Conservation (phyloP, 2,888 invertebrate species). For the Escarpia spicata region DNA sequence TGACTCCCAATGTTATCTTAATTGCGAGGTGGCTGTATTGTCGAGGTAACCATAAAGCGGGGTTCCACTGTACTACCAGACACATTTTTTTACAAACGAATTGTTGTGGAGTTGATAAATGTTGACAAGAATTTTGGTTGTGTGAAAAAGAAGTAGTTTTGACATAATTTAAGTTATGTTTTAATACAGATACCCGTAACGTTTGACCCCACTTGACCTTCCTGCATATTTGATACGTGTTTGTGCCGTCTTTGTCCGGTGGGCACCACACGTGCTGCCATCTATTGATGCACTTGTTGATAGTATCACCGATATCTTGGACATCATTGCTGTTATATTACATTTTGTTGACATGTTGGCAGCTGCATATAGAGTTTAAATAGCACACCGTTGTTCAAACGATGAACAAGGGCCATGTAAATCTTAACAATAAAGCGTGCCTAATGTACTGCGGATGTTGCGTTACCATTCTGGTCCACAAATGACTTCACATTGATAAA, state of each 20-base stretch:
- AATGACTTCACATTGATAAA: background rate
- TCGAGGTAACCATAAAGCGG: too few species aligned
- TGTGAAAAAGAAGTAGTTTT: conserved; percentile 1
- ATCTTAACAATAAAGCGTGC: conserved; percentile 7
- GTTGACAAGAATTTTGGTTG: background rate
- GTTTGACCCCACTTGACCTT: background rate
- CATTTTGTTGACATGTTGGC: background rate
- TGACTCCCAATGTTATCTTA: too few species aligned
- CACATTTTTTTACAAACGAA: background rate
- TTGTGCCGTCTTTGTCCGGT: background rate
- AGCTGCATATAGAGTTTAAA: conserved; percentile 6
- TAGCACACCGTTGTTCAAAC: background rate
- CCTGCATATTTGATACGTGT: background rate
- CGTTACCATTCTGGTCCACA: background rate
- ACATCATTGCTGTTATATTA: background rate
- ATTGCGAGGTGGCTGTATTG: too few species aligned
- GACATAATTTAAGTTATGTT: background rate
- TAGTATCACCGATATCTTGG: background rate
- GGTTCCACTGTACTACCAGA: background rate
- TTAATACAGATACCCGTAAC: background rate
- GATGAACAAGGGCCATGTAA: background rate
- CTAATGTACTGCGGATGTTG: conserved; percentile 1
- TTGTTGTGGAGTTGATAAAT: background rate
- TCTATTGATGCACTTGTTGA: conserved; percentile 6
- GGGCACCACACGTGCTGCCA: background rate